Conservation (phyloP, 2,888 invertebrate genomes). For the Limnephilus rhombicus region DNA sequence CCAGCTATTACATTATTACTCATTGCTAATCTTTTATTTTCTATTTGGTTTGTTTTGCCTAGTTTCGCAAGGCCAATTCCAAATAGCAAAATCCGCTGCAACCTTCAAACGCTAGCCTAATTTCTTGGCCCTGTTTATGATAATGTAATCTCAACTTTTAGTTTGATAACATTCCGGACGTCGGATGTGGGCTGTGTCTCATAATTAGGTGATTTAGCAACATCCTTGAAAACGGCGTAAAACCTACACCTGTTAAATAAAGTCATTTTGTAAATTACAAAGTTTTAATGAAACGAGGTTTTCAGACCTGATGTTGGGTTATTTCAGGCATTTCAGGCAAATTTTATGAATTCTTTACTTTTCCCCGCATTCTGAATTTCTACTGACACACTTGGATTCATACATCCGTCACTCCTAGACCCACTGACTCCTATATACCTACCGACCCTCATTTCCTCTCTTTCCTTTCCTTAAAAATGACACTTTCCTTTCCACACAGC, state of each 20-base stretch:
- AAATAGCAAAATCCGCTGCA: background rate
- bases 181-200: background rate
- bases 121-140: background rate
- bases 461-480: too few species aligned
- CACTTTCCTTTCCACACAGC: too few species aligned
- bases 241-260: background rate
- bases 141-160: background rate
- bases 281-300: background rate
- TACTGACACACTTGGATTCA: too few species aligned
- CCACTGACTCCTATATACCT: too few species aligned
- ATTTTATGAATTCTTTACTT: too few species aligned
- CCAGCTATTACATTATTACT: too few species aligned
- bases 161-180: background rate
- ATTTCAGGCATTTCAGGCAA: too few species aligned
- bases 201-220: background rate
- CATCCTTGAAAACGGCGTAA: background rate
- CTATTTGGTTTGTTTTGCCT: background rate
- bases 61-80: background rate
- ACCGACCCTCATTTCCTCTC: too few species aligned
- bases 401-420: too few species aligned
- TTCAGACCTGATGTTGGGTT: background rate
- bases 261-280: background rate
- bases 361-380: too few species aligned
- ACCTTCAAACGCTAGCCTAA: background rate
- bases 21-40: background rate